Conservation (phyloP, 2,888 invertebrate genomes). For the Pocota personata region DNA sequence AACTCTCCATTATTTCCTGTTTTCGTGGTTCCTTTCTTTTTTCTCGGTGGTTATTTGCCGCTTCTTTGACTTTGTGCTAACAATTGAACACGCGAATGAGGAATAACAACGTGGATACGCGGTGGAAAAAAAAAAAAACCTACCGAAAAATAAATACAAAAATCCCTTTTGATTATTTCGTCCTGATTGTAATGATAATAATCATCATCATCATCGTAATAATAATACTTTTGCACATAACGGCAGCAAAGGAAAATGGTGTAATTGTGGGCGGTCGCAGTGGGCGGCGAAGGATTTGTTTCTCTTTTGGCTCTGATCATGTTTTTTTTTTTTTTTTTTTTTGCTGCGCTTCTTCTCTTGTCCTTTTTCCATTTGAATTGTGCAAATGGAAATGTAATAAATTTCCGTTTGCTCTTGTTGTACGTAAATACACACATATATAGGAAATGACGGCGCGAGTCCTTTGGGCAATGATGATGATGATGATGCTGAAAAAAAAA, state of each 20-base stretch:
- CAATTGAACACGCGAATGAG: conserved; percentile 35
- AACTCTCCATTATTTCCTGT: conserved; percentile 30
- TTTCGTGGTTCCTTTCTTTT: conserved; percentile 27
- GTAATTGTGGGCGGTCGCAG: conserved; percentile 24
- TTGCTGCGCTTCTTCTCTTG: conserved; percentile 23
- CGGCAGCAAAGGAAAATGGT: conserved; percentile 6
- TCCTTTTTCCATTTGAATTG: conserved; percentile 48
- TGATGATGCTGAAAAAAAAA: background rate
- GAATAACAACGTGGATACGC: conserved; percentile 19
- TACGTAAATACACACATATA: conserved; percentile 24
- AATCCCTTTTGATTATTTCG: conserved; percentile 60
- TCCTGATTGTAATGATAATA: conserved; percentile 59
- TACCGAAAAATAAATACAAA: conserved; percentile 24
- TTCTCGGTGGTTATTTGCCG: conserved; percentile 30
- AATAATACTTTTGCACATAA: conserved; percentile 33
- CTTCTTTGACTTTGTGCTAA: conserved; percentile 52
- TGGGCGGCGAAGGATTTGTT: conserved; percentile 31
- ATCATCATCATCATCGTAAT: conserved; percentile 50
- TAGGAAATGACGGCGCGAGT: conserved; percentile 40
- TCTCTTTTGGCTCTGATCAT: background rate
- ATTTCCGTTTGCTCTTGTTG: conserved; percentile 44
- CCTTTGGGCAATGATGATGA: conserved; percentile 51
- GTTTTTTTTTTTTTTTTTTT: conserved; percentile 3
- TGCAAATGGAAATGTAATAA: conserved; percentile 57
- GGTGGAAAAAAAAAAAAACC: background rate